Conservation (phyloP, 1,140 invertebrate species). For the Solen grandis region DNA sequence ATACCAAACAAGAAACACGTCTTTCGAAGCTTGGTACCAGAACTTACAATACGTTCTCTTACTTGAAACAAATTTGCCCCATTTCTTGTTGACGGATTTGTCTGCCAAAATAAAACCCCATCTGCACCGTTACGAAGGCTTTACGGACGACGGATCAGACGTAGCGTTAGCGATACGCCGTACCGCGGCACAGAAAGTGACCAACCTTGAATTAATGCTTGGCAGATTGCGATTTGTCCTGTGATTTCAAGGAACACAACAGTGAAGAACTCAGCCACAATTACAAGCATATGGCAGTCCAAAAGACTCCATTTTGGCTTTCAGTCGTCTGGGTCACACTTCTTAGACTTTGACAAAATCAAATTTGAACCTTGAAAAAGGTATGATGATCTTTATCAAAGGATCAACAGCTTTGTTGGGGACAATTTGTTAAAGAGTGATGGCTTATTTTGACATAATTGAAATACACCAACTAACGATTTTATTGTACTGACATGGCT, state of each 20-base stretch:
- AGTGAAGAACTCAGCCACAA: background rate
- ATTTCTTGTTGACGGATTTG: no score
- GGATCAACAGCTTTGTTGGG: background rate
- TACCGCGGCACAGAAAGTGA: background rate
- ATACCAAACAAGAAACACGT: background rate
- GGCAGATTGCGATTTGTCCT: background rate
- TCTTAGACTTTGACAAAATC: background rate
- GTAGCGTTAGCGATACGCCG: background rate
- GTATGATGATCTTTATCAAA: background rate
- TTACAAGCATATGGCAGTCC: background rate
- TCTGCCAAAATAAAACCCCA: background rate
- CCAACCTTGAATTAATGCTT: no score
- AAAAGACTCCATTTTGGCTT: background rate
- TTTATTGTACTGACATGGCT: no score
- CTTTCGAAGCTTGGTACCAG: background rate
- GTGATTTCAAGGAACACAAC: constrained; percentile 1
- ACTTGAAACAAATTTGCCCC: no score
- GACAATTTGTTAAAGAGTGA: background rate
- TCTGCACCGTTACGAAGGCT: background rate
- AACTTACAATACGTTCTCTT: background rate
- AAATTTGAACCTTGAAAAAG: background rate
- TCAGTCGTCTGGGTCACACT: background rate
- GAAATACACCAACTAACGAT: no score
- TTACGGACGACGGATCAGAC: no score
- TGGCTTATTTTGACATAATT: no score